Conservation (phyloP, 2,797 vertebrate genomes). For the Notoglanidium macrostoma region DNA sequence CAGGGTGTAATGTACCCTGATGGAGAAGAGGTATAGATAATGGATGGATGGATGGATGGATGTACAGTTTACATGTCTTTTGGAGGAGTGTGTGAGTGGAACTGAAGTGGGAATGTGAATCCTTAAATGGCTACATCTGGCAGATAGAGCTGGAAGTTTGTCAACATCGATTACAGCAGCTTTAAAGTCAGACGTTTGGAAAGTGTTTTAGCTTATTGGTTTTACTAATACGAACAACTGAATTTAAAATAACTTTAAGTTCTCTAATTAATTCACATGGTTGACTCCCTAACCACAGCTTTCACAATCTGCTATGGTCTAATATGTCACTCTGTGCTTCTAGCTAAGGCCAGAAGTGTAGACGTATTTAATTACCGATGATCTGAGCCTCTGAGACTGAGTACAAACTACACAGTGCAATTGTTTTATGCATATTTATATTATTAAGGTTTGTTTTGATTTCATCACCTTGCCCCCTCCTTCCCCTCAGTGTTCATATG, state of each 20-base stretch:
- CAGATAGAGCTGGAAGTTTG: neutral
- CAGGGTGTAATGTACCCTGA: too few species aligned
- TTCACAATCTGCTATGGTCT: neutral
- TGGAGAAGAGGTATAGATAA: too few species aligned
- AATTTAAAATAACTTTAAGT: neutral
- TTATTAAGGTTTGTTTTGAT: neutral
- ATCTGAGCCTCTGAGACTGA: neutral
- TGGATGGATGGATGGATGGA: too few species aligned
- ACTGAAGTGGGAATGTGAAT: neutral
- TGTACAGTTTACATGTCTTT: neutral
- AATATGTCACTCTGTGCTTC: neutral
- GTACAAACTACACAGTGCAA: too few species aligned
- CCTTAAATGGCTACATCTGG: neutral
- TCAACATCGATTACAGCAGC: neutral
- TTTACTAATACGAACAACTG: neutral
- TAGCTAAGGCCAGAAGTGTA: neutral
- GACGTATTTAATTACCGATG: neutral
- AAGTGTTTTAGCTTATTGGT: neutral
- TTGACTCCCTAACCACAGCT: neutral
- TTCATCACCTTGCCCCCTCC: neutral
- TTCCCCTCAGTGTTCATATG: too few species aligned
- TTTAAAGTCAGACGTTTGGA: slow-evolving; percentile 6
- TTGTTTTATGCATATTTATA: neutral
- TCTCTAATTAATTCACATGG: neutral
- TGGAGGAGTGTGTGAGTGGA: neutral